A percentile compares a stretch with the other conserved stretches of the same genome.
Conservation (phyloP, 2,888 invertebrate genomes). For the Limenitis camilla region DNA sequence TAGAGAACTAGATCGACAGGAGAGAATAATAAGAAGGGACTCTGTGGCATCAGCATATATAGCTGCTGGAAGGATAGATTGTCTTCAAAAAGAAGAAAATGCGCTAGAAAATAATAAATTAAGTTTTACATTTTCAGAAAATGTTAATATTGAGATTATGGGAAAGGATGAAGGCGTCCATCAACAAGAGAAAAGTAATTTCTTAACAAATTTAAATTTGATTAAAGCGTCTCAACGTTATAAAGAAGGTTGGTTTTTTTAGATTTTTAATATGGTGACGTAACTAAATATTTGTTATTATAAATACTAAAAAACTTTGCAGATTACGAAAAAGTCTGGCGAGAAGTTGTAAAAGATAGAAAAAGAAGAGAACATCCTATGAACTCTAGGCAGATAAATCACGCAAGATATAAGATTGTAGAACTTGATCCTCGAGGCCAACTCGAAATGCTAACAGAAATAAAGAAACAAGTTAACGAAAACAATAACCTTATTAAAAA, state of each 20-base stretch:
- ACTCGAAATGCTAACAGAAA: constrained; percentile 58
- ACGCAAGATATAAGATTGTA: constrained; percentile 28
- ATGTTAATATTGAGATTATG: constrained; percentile 1
- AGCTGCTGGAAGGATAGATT: constrained; percentile 49
- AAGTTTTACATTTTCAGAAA: not conserved
- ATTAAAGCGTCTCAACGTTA: constrained; percentile 67
- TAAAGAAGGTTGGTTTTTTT: constrained; percentile 71
- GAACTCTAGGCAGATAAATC: constrained; percentile 23
- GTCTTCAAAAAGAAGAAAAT: constrained; percentile 46
- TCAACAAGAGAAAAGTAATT: constrained; percentile 71
- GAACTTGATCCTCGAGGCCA: constrained; percentile 50
- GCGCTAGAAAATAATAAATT: constrained; percentile 8
- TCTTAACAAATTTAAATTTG: constrained; percentile 75
- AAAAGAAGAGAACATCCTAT: constrained; percentile 68
- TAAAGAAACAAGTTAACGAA: constrained; percentile 58
- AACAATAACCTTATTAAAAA: constrained; percentile 66
- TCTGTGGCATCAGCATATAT: constrained; percentile 70
- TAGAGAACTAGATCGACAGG: constrained; percentile 76
- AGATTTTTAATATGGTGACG: no score
- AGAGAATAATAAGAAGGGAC: constrained; percentile 68
- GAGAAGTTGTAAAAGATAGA: constrained; percentile 77
- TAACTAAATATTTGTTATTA: not conserved
- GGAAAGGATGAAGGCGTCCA: constrained; percentile 27
- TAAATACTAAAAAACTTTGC: constrained; percentile 32
- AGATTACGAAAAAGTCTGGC: constrained; percentile 79